Conservation (phyloP, 2,113 vertebrate genomes). For the human region GRCh38 chr16:11098501-11099000, state of each 20-base stretch:
- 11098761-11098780: no score
- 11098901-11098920: neutral
- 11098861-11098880: neutral
- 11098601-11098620: neutral
- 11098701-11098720: neutral
- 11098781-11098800: neutral
- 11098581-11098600: neutral
- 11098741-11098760: neutral
- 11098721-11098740: neutral
- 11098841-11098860: neutral
- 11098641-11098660: neutral
- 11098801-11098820: neutral
- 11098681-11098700: neutral
- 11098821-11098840: neutral
- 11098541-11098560: neutral
- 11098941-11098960: neutral
- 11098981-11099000: neutral
- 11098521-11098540: neutral
- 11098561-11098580: neutral
- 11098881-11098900: neutral
- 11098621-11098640: neutral
- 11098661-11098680: neutral
- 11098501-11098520: neutral
- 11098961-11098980: neutral
- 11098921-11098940: neutral